Evolutionary conservation across 1,140 invertebrate species (phyloP).

Genomic region (Hylaeus volcanicus): DNA sequence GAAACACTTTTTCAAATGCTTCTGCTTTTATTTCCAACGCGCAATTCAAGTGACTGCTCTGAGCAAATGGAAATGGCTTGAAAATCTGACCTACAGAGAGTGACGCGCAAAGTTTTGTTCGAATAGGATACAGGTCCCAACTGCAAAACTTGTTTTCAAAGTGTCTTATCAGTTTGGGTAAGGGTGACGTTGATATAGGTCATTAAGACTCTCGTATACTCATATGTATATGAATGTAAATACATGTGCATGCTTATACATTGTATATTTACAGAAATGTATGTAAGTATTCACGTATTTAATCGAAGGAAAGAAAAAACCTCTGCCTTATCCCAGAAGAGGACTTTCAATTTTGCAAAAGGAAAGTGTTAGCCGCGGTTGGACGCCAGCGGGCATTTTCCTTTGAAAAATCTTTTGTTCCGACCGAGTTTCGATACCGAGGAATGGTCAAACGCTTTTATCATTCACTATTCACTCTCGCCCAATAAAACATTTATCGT

Average conservation of each 20-base stretch:
- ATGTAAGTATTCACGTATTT: too few species aligned
- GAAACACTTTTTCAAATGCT: slow-evolving; percentile 1
- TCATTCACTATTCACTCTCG: neutral
- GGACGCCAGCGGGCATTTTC: neutral
- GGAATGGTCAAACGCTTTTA: neutral
- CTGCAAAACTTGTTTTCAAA: too few species aligned
- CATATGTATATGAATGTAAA: too few species aligned
- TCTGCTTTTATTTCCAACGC: neutral
- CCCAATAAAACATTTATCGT: neutral
- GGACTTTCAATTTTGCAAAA: neutral
- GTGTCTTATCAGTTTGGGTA: too few species aligned
- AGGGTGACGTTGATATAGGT: too few species aligned
- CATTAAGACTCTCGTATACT: too few species aligned
- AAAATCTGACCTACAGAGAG: neutral
- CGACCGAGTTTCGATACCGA: neutral
- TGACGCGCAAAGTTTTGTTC: too few species aligned
- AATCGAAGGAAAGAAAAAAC: neutral
- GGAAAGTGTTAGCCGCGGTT: neutral
- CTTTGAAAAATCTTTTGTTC: neutral
- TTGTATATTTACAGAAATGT: too few species aligned
- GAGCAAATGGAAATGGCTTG: too few species aligned
- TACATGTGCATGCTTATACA: too few species aligned
- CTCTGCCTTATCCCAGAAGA: neutral
- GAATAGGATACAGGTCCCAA: too few species aligned
- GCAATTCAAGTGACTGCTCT: neutral